Conservation (phyloP, 2,888 invertebrate species). For the Gymnoscelis rufifasciata region DNA sequence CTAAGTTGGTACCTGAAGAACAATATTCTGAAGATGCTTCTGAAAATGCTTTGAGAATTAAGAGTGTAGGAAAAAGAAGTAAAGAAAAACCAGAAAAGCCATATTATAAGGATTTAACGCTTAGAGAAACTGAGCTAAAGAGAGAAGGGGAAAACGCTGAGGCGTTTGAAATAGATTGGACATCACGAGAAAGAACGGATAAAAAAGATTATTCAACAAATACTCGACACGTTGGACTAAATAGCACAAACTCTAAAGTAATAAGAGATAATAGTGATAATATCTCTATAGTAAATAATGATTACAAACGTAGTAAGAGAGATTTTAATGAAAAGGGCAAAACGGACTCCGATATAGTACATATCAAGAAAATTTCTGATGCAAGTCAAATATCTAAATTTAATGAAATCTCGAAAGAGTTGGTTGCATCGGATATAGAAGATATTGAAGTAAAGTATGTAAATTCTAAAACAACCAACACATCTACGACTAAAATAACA, state of each 20-base stretch:
- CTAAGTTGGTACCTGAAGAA: neutral
- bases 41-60: neutral
- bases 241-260: too few relatives aligned
- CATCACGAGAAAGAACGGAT: too few relatives aligned
- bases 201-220: too few relatives aligned
- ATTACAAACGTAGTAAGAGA: constrained; percentile 11
- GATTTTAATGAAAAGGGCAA: neutral
- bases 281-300: too few relatives aligned
- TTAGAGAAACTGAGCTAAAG: too few relatives aligned
- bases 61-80: too few relatives aligned
- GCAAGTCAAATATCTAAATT: neutral
- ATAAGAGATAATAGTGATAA: too few relatives aligned
- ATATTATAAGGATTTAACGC: too few relatives aligned
- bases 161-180: too few relatives aligned
- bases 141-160: too few relatives aligned
- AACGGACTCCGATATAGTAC: constrained; percentile 12
- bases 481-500: neutral
- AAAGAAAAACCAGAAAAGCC: too few relatives aligned
- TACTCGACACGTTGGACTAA: too few relatives aligned
- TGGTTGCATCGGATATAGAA: constrained; percentile 10
- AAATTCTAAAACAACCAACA: neutral
- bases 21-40: neutral
- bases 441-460: constrained; percentile 28
- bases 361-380: neutral
- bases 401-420: constrained; percentile 1